Evolutionary conservation across 2,797 vertebrate species (phyloP).

Genomic region (Anisognathus igniventris): DNA sequence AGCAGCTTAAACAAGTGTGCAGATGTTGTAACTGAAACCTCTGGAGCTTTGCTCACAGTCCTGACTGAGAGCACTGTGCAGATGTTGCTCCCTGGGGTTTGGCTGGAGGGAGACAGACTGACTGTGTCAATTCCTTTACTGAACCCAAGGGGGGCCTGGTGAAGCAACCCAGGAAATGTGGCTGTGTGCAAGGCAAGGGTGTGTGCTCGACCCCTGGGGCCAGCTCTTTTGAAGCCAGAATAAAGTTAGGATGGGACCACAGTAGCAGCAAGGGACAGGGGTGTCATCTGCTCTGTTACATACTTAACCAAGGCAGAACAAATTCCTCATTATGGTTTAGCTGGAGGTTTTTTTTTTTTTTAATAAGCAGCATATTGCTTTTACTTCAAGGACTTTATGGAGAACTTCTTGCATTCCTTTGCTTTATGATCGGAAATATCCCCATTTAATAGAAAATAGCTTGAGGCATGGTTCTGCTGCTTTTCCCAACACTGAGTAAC

Average conservation of each 20-base stretch:
- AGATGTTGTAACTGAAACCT: not conserved
- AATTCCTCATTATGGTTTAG: not conserved
- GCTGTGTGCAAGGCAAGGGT: not conserved
- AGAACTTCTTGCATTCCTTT: constrained; percentile 50
- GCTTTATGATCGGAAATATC: constrained; percentile 56
- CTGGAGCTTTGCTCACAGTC: not conserved
- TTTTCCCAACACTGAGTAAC: not conserved
- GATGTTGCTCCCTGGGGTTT: not conserved
- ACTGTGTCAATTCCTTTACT: not conserved
- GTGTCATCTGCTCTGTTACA: not conserved
- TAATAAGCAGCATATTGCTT: not conserved
- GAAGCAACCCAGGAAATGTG: not conserved
- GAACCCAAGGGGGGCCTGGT: not conserved
- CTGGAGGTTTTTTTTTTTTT: not conserved
- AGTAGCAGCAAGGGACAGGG: not conserved
- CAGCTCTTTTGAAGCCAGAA: not conserved
- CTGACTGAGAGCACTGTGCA: not conserved
- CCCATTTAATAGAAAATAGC: constrained; percentile 15
- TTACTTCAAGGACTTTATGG: constrained; percentile 33
- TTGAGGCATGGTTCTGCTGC: not conserved
- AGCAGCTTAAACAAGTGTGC: constrained; percentile 50
- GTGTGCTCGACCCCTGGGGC: not conserved
- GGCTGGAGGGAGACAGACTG: not conserved
- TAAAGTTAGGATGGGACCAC: not conserved
- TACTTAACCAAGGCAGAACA: not conserved